Evolutionary conservation across 1,140 invertebrate genomes (phyloP).

Genomic region (Heliconius nattereri): DNA sequence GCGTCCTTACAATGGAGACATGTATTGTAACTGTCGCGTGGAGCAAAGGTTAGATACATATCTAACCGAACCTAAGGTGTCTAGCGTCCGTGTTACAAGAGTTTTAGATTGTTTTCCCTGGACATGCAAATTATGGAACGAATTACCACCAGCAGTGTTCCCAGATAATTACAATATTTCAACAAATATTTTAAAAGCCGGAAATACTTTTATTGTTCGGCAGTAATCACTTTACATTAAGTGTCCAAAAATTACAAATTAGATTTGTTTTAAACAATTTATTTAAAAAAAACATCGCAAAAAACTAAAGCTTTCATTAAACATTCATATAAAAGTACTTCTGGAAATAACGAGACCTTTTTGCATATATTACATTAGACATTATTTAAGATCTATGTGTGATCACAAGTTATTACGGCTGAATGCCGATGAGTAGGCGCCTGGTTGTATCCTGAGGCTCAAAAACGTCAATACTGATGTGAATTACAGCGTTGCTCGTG

Average conservation of each 20-base stretch:
- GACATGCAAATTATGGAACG: too few species aligned
- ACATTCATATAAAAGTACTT: not conserved
- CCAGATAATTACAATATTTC: too few species aligned
- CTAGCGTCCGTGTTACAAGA: not conserved
- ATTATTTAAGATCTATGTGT: conserved; percentile 13
- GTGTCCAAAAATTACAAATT: not conserved
- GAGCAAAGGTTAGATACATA: conserved; percentile 58
- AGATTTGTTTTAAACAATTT: not conserved
- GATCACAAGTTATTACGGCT: conserved; percentile 28
- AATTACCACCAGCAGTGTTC: too few species aligned
- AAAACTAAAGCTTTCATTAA: not conserved
- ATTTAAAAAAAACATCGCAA: not conserved
- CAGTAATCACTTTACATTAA: too few species aligned
- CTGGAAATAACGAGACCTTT: conserved; percentile 11
- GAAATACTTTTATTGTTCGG: too few species aligned
- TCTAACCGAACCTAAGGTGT: conserved; percentile 3
- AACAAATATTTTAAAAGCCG: too few species aligned
- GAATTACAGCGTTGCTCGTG: conserved; percentile 21
- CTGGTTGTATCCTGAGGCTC: conserved; percentile 21
- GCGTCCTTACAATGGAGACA: conserved; percentile 46
- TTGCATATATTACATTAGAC: not conserved
- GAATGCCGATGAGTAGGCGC: conserved; percentile 30
- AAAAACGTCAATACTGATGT: conserved; percentile 25
- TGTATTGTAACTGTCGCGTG: conserved; percentile 43
- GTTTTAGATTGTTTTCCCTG: not conserved